Conservation (phyloP, 2,888 invertebrate species). For the Dynastes maya region DNA sequence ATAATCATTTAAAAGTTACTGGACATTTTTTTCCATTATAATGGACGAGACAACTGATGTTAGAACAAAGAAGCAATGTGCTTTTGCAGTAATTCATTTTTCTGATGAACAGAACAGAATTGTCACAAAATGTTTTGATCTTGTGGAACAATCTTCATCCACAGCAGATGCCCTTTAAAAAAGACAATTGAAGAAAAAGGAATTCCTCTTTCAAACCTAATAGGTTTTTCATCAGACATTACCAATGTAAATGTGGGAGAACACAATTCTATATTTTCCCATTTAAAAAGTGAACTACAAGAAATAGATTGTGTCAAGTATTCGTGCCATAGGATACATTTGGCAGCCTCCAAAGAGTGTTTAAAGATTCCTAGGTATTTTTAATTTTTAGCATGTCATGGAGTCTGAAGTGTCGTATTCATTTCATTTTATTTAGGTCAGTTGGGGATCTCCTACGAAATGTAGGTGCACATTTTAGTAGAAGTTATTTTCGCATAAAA, state of each 20-base stretch:
- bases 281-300: constrained; percentile 44
- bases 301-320: too few species aligned
- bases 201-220: constrained; percentile 56
- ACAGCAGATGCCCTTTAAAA: too few species aligned
- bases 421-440: too few species aligned
- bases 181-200: constrained; percentile 44
- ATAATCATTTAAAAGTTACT: not conserved
- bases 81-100: constrained; percentile 22
- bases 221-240: constrained; percentile 61
- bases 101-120: too few species aligned
- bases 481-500: constrained; percentile 55
- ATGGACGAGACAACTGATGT: too few species aligned
- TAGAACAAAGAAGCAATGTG: constrained; percentile 3
- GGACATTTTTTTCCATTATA: not conserved
- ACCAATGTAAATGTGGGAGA: constrained; percentile 61
- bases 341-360: constrained; percentile 20
- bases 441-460: constrained; percentile 58
- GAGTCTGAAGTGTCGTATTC: too few species aligned
- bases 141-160: too few species aligned
- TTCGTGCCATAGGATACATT: too few species aligned
- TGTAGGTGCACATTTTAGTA: constrained; percentile 58
- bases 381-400: too few species aligned
- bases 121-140: too few species aligned
- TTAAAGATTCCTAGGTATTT: constrained; percentile 58
- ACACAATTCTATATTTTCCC: constrained; percentile 51